A percentile compares a stretch with the other conserved stretches of the same genome.
Evolutionary conservation across 2,113 vertebrate species (phyloP).

Genomic region (Quiscalus mexicanus): DNA sequence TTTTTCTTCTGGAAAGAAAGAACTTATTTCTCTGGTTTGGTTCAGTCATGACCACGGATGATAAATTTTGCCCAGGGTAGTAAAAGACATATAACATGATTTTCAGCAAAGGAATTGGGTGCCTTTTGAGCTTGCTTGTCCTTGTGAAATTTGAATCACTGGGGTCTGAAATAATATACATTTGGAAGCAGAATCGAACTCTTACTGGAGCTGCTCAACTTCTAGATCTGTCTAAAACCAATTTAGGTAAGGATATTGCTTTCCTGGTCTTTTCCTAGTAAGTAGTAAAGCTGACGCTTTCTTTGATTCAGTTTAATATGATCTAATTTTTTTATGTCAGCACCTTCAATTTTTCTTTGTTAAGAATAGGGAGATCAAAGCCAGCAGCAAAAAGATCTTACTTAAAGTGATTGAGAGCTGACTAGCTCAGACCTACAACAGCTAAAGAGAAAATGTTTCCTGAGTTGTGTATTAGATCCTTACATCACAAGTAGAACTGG

Average conservation of each 20-base stretch:
- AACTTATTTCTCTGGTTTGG: not conserved
- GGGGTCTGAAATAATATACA: not conserved
- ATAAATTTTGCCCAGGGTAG: not conserved
- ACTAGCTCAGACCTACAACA: not conserved
- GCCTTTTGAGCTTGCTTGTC: not conserved
- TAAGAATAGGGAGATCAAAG: not conserved
- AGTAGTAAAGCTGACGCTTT: not conserved
- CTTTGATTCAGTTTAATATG: constrained; percentile 19
- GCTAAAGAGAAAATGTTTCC: not conserved
- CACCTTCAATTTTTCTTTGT: not conserved
- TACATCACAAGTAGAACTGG: not conserved
- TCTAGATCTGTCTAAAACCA: not conserved
- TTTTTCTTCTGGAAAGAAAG: not conserved
- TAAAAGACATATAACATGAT: not conserved
- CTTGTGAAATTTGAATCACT: not conserved
- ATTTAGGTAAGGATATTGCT: not conserved
- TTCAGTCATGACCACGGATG: not conserved
- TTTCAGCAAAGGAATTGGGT: not conserved
- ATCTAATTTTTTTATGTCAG: constrained; percentile 40
- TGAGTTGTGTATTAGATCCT: not conserved
- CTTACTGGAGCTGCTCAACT: not conserved
- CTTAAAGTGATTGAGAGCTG: not conserved
- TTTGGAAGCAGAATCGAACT: not conserved
- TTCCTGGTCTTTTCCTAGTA: not conserved
- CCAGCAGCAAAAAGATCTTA: not conserved